Evolutionary conservation across 2,113 vertebrate species (phyloP).

Genomic region (Melierax canorus): DNA sequence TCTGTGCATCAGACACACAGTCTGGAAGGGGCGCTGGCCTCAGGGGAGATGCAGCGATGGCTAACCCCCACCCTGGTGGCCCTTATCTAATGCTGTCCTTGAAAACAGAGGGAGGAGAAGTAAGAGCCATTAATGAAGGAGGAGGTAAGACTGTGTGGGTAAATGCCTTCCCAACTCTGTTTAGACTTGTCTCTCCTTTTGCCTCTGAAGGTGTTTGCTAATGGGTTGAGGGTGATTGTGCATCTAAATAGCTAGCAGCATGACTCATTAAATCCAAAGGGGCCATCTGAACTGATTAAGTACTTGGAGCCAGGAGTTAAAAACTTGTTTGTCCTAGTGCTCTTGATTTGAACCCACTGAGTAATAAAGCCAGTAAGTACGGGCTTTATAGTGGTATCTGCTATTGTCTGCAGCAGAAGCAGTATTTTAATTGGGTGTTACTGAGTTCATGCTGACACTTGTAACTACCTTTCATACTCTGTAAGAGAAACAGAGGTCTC

Average conservation of each 20-base stretch:
- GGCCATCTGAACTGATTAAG: not conserved
- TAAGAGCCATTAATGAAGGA: not conserved
- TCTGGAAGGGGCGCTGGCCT: not conserved
- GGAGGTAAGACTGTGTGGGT: not conserved
- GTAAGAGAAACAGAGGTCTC: not conserved
- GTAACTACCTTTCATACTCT: not conserved
- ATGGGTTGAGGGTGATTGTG: not conserved
- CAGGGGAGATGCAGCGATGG: fast-evolving
- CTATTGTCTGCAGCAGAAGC: not conserved
- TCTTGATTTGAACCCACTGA: not conserved
- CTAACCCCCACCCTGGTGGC: not conserved
- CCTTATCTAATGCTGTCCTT: not conserved
- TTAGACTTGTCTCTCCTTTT: not conserved
- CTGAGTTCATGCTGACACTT: not conserved
- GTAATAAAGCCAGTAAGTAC: not conserved
- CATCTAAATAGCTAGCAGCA: not conserved
- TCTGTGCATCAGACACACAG: not conserved
- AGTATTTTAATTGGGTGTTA: not conserved
- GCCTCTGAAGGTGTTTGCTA: not conserved
- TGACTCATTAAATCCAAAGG: not conserved
- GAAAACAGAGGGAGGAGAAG: not conserved
- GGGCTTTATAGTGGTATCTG: not conserved
- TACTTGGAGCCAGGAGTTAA: not conserved
- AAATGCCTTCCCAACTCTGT: not conserved
- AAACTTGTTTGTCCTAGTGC: not conserved